Evolutionary conservation across 2,797 vertebrate genomes (phyloP).

Genomic region (Lepus oiostolus): DNA sequence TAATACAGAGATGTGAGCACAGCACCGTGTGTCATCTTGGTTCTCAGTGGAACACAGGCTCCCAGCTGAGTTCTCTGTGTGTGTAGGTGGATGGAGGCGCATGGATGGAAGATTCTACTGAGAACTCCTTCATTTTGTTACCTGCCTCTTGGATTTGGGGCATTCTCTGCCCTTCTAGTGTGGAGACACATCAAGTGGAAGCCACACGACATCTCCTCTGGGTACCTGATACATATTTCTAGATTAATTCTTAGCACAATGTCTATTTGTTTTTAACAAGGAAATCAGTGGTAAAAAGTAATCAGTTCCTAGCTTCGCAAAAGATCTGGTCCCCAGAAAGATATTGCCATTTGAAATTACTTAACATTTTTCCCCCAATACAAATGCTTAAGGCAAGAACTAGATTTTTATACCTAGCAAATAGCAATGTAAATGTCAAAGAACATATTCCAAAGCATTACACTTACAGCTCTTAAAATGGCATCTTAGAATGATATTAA

Average conservation of each 20-base stretch:
- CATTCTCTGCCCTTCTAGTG: not conserved
- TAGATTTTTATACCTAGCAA: conserved; percentile 78
- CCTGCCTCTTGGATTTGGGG: not conserved
- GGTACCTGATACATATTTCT: conserved; percentile 64
- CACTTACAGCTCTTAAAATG: conserved; percentile 77
- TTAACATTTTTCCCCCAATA: conserved; percentile 75
- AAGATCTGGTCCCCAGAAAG: conserved; percentile 74
- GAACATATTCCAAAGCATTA: conserved; percentile 76
- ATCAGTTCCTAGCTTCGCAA: conserved; percentile 64
- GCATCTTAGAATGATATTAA: conserved; percentile 69
- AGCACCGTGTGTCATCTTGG: conserved; percentile 19
- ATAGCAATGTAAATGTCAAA: conserved; percentile 80
- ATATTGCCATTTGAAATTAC: conserved; percentile 82
- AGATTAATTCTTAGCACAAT: conserved; percentile 29
- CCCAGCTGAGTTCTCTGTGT: not conserved
- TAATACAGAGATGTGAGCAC: conserved; percentile 36
- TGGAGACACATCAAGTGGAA: conserved; percentile 10
- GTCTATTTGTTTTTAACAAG: conserved; percentile 67
- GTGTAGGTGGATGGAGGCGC: not conserved
- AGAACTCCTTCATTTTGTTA: conserved; percentile 1
- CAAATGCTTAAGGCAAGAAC: conserved; percentile 79
- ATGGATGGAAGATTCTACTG: not conserved
- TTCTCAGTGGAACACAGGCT: not conserved
- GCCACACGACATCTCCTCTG: conserved; percentile 41
- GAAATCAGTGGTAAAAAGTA: conserved; percentile 69